Conservation (phyloP, 2,888 invertebrate genomes). For the Drosophila meridiana region DNA sequence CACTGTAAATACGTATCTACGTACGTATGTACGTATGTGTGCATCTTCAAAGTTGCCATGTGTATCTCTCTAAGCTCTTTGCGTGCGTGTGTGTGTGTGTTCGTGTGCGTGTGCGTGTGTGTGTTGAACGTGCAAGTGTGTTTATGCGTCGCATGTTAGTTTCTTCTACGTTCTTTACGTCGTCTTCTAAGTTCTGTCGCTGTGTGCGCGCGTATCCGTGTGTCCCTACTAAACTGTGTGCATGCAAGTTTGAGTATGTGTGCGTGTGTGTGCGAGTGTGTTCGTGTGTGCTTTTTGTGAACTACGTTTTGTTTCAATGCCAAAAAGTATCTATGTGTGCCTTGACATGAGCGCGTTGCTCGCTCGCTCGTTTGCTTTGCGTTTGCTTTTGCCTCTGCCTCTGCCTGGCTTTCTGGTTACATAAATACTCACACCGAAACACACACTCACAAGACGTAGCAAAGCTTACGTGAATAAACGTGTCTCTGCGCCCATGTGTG, state of each 20-base stretch:
- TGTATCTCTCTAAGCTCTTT: constrained; percentile 58
- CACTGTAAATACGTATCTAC: constrained; percentile 9
- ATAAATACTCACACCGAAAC: constrained; percentile 69
- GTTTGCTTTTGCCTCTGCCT: constrained; percentile 7
- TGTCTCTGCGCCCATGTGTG: neutral
- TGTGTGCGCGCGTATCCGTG: constrained; percentile 40
- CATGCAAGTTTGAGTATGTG: constrained; percentile 18
- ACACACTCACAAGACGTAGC: constrained; percentile 20
- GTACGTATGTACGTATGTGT: constrained; percentile 3
- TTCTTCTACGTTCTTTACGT: constrained; percentile 68
- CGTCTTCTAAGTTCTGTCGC: constrained; percentile 53
- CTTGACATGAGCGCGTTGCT: constrained; percentile 57
- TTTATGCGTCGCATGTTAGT: constrained; percentile 59
- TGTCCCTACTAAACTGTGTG: neutral
- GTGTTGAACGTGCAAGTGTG: constrained; percentile 40
- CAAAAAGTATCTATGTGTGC: constrained; percentile 76
- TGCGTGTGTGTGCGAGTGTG: constrained; percentile 18
- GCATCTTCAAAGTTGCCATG: constrained; percentile 32
- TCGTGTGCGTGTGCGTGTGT: constrained; percentile 31
- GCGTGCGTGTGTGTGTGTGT: constrained; percentile 32
- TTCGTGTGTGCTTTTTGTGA: constrained; percentile 70
- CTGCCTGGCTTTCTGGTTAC: constrained; percentile 68
- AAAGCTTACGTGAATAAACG: constrained; percentile 6
- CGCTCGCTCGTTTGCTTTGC: constrained; percentile 20
- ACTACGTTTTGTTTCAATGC: constrained; percentile 81